Base-by-base conservation (phyloP, 2,888 invertebrate genomes). In the Epistrophe eligans region DNA sequence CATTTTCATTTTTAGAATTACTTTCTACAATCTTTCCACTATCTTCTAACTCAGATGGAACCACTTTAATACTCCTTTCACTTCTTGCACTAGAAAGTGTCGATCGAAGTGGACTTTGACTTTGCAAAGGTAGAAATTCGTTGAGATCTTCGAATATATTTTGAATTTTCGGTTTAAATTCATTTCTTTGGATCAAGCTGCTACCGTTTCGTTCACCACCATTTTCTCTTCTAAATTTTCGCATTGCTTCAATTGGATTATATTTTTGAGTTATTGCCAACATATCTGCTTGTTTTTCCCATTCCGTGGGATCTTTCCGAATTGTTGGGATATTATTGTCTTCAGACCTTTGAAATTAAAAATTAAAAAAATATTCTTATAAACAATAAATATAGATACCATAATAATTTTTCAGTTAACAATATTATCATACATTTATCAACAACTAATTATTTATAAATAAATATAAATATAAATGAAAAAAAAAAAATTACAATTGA, bases 241-340 rank as follows among this genome's bases (percentile, higher is more conserved):
- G 64, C 74, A 82, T 91, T 11, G 89, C 90, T 57, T 91, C 92
- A 38, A 91, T 90, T 1, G 92, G 91, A 85, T 91, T 91, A 70
- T 89, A 91, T 76, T 91, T 92, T 4, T 90, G 90, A 52, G 89
- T 89, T 35, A 89, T 90, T 58, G 92, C 90, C 88, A 92, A 79
- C 71, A 90, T 89, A 88, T 92, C 92, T 6, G 92, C 92, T 79
- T 91, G 90, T 71, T 90, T 91, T 57, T 92, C 92, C 92, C 92
- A 92, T 35, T 92, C 92, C 13, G 92, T 92, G 55, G 91, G 91
- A 15, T 83, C 60, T 45, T 66, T 70, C 1, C 50, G 28, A 79
- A 76, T 77, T 72, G 82, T 24, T 28, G 87, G n/a, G 32, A 38
- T 50, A 38, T 48, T 52, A 11, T 48, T 62, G 11, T 62, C 62